These are phyloP conservation scores for Aurelia aurita DNA, from an alignment of 30 jellyfish, hydroid and myxozoan genomes.

Conservation along the genomic window DNA sequence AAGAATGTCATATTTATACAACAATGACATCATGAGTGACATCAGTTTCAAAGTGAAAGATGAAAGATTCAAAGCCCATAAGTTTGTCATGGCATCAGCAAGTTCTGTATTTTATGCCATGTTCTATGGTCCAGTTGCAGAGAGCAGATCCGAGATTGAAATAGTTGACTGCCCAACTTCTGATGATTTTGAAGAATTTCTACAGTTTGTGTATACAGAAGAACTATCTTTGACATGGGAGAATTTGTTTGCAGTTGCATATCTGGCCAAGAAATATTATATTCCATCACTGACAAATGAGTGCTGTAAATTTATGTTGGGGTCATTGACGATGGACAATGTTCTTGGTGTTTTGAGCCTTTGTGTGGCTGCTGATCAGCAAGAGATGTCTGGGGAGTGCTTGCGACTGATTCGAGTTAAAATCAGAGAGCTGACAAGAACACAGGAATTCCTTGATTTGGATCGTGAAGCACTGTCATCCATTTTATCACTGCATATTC, in stretches of 20 bases:
- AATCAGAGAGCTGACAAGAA: neutral
- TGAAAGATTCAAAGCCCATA: constrained; percentile 16
- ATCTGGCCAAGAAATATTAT: constrained; percentile 15
- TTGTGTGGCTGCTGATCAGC: neutral
- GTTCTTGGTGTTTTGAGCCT: neutral
- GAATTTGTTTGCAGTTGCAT: neutral
- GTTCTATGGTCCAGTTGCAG: constrained; percentile 40
- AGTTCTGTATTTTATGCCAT: constrained; percentile 37
- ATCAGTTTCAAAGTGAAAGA: constrained; percentile 11
- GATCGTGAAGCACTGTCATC: neutral
- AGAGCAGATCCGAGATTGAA: neutral
- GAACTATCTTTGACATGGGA: constrained; percentile 25
- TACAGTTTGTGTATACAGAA: constrained; percentile 4
- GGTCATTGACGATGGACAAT: neutral
- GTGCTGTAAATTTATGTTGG: neutral
- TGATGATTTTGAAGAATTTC: constrained; percentile 4
- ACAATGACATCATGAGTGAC: constrained; percentile 25
- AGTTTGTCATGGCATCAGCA: constrained; percentile 25
- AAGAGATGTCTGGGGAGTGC: constrained; percentile 17
- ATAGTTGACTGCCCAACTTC: constrained; percentile 13
- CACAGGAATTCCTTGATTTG: constrained; percentile 18
- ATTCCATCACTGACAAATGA: neutral
- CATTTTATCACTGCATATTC: neutral
- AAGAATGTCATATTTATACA: neutral
- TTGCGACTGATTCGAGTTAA: constrained; percentile 1